phyloP scores from a whole-genome alignment of 2,888 invertebrate species.

The Nomada flava region DNA sequence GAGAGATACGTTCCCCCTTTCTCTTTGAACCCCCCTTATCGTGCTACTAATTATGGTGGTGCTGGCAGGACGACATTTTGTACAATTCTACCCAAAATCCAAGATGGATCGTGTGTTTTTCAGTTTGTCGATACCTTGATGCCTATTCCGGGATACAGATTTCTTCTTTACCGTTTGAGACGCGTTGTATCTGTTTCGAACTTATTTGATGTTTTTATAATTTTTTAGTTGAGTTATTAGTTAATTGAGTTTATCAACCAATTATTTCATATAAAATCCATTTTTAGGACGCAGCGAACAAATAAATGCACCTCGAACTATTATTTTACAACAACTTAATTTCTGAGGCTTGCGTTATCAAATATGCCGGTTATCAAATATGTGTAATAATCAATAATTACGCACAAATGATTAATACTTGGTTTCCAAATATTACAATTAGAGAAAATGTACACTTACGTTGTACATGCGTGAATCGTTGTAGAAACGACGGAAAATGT shows the following conservation, averaged over 20 bases:
- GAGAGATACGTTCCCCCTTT: constrained; percentile 57
- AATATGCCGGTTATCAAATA: too few relatives aligned
- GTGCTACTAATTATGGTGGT: constrained; percentile 82
- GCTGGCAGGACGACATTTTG: constrained; percentile 82
- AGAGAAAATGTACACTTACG: not conserved
- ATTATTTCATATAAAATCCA: not conserved
- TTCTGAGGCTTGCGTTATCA: not conserved
- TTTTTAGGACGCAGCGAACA: not conserved
- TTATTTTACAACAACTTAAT: not conserved
- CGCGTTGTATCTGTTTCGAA: not conserved
- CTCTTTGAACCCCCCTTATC: constrained; percentile 39
- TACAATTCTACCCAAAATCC: constrained; percentile 74
- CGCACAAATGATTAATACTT: not conserved
- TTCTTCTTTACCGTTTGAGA: constrained; percentile 59
- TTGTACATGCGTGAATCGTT: not conserved
- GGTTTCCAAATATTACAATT: not conserved
- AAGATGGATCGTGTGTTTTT: constrained; percentile 78
- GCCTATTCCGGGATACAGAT: constrained; percentile 34
- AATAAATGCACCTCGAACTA: not conserved
- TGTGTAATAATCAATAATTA: not conserved
- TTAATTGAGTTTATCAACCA: not conserved
- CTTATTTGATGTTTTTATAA: not conserved
- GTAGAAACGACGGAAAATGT: not conserved
- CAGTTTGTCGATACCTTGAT: constrained; percentile 55
- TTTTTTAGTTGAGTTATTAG: not conserved